A percentile compares a stretch with the other conserved stretches of the same genome.
phyloP scores from a whole-genome alignment of 1,140 invertebrate genomes.

The Hydropsyche tenuis region DNA sequence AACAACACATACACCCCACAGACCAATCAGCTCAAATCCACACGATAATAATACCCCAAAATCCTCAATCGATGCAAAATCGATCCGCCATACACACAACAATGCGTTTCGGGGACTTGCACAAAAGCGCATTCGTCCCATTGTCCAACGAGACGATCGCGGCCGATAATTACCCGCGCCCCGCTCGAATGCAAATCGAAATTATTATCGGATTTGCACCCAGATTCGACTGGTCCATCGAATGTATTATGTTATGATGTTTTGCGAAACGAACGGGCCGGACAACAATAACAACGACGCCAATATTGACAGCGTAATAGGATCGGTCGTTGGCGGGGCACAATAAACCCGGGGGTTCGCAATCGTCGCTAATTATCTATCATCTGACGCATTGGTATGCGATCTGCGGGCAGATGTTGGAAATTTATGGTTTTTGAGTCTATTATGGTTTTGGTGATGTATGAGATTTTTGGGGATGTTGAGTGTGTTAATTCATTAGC shows the following conservation, averaged over 20 bases:
- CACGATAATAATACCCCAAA: no score
- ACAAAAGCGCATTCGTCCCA: no score
- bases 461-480: no score
- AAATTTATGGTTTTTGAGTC: no score
- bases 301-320: conserved; percentile 47
- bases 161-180: conserved; percentile 3
- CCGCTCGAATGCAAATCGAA: conserved; percentile 44
- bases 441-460: neutral
- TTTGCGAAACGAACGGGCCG: neutral
- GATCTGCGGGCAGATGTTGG: conserved; percentile 31
- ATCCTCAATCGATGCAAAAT: no score
- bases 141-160: neutral
- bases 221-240: conserved; percentile 17
- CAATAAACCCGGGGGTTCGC: conserved; percentile 42
- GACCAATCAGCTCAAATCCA: no score
- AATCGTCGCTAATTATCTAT: conserved; percentile 50
- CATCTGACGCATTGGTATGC: conserved; percentile 49
- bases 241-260: neutral
- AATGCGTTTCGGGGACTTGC: no score
- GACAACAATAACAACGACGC: conserved; percentile 13
- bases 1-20: no score
- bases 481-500: no score
- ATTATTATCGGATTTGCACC: conserved; percentile 46
- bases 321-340: conserved; percentile 44
- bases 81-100: no score